Evolutionary conservation across 2,888 invertebrate genomes (phyloP).

Genomic region (Nasonovia ribisnigri): DNA sequence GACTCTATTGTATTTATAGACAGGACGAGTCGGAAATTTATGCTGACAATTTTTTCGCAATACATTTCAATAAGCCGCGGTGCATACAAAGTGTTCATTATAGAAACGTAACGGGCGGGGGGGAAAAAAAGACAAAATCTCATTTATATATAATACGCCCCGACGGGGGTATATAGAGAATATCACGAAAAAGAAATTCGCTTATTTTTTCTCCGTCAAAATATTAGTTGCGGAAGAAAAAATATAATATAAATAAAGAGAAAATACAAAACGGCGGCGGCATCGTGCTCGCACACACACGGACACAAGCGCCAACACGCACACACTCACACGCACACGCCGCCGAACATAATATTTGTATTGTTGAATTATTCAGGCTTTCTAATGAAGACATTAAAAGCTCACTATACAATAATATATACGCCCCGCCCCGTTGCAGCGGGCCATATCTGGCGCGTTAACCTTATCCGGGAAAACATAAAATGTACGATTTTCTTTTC

Average conservation of each 20-base stretch:
- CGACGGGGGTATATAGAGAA: slow-evolving; percentile 4
- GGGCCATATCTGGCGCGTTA: not conserved
- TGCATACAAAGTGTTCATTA: slow-evolving; percentile 63
- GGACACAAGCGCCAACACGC: too few species aligned
- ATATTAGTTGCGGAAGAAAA: slow-evolving; percentile 37
- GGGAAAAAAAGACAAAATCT: slow-evolving; percentile 41
- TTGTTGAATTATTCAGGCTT: slow-evolving; percentile 51
- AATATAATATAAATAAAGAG: not conserved
- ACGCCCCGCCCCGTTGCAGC: not conserved
- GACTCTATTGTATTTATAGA: not conserved
- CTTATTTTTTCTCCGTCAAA: not conserved
- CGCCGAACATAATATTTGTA: not conserved
- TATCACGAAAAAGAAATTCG: slow-evolving; percentile 15
- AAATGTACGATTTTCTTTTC: slow-evolving; percentile 14
- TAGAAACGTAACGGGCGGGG: not conserved
- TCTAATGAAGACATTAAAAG: slow-evolving; percentile 58
- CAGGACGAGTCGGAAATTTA: not conserved
- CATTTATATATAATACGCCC: slow-evolving; percentile 25
- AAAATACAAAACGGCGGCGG: not conserved
- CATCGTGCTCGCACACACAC: not conserved
- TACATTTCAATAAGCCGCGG: slow-evolving; percentile 55
- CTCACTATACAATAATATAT: not conserved
- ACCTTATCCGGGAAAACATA: slow-evolving; percentile 35
- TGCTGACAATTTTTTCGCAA: slow-evolving; percentile 56
- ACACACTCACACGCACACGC: not conserved